Base-by-base conservation (phyloP, 2,113 vertebrate species). In the Cercocebus atys region DNA sequence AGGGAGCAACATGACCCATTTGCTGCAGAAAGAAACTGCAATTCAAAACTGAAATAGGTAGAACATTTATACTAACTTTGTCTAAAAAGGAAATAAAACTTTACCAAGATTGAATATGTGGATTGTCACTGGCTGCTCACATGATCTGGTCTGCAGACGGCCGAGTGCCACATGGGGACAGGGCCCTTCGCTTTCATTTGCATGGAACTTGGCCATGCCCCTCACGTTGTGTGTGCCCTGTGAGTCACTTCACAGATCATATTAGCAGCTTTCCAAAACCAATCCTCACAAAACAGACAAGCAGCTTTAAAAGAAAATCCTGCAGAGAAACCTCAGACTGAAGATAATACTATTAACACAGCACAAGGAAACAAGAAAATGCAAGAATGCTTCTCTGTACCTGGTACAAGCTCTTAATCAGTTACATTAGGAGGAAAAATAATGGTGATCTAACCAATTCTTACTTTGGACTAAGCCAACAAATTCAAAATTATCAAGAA, bases 401-500 rank as follows among this genome's bases (percentile, higher is more conserved):
- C 61, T 45, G 50, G 30, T 84, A 84, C 30, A 23, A 64, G 13
- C 61, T 79, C 78, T 72, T 79, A 47, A 87, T 76, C 32, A 47
- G 88, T 10, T 1, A 90, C 22, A 72, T n/a, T 23, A 83, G 23
- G 27, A 38, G 23, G 6, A 68, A 90, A 80, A 76, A 75, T 38
- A 84, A 57, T 76, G 38, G 50, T 4, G 3, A 38, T 17, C 32
- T 88, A 43, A 90, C 47, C 50, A 55, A 72, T 76, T 64, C 23
- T 94, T 61, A 40, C 13, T 78, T 68, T 57, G 70, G 47, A 43
- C 11, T 47, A 82, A 93, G 64, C 17, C 11, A 78, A 84, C 75
- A 47, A 96, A 43, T 64, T 88, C 17, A 57, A 64, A 92, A 73
- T 84, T 68, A 82, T 76, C 38, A 88, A 94, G 38, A 72, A 81